Evolutionary conservation across 2,797 vertebrate species (phyloP).

Genomic region (Poecilia wingei): DNA sequence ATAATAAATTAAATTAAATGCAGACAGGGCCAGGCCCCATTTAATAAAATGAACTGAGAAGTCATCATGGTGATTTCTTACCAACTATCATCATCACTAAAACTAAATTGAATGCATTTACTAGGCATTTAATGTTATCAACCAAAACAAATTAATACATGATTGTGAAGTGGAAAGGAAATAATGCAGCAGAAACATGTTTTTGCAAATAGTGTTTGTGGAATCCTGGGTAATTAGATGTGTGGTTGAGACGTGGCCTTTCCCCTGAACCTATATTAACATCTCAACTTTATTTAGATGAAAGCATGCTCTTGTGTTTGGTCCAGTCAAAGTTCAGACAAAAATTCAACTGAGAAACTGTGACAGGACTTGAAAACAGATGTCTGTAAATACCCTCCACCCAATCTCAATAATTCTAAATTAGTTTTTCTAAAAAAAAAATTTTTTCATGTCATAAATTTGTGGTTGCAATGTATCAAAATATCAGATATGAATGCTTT

Average conservation of each 20-base stretch:
- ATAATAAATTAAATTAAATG: conserved; percentile 6
- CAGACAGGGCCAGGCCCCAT: background rate
- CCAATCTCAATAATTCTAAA: background rate
- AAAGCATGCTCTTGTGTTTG: background rate
- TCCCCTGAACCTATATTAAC: background rate
- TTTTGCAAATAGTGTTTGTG: background rate
- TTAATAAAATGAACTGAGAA: background rate
- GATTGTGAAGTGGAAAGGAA: background rate
- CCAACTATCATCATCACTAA: background rate
- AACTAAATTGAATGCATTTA: background rate
- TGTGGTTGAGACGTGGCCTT: too few relatives aligned
- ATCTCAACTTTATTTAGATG: background rate
- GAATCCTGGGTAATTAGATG: background rate
- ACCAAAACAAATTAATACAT: background rate
- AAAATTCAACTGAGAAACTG: background rate
- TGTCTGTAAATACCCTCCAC: background rate
- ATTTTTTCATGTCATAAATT: background rate
- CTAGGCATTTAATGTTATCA: background rate
- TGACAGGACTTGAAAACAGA: background rate
- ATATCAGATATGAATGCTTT: background rate
- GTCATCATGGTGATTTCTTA: background rate
- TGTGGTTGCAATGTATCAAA: background rate
- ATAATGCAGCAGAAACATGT: background rate
- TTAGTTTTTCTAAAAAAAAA: background rate
- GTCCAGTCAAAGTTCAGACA: background rate